Evolutionary conservation across 2,113 vertebrate genomes (phyloP).

Genomic region (Ornithorhynchus anatinus): DNA sequence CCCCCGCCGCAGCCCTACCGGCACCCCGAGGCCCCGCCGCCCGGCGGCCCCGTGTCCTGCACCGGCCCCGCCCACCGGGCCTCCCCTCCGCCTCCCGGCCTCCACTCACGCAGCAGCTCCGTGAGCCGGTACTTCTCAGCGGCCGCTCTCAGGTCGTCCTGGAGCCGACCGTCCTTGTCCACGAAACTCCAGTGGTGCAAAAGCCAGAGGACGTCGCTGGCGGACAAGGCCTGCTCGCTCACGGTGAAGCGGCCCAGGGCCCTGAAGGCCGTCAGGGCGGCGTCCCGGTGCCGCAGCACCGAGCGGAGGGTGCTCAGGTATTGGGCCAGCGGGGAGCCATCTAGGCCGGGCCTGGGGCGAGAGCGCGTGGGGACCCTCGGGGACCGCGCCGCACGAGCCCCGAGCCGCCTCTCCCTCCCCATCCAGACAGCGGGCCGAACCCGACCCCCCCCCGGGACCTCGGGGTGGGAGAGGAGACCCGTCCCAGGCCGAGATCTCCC

Average conservation of each 20-base stretch:
- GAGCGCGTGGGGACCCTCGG: too few relatives aligned
- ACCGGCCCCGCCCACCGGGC: too few relatives aligned
- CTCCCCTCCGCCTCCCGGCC: too few relatives aligned
- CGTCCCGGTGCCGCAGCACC: conserved; percentile 75
- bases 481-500: too few relatives aligned
- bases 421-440: not conserved
- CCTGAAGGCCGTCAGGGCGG: conserved; percentile 59
- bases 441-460: not conserved
- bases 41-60: not conserved
- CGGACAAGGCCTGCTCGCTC: conserved; percentile 71
- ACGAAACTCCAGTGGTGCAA: conserved; percentile 83
- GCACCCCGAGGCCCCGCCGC: too few relatives aligned
- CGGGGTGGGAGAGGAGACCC: not conserved
- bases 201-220: conserved; percentile 73
- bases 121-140: conserved; percentile 71
- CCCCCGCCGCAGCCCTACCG: too few relatives aligned
- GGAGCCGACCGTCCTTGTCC: conserved; percentile 61
- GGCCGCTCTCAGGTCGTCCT: conserved; percentile 69
- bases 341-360: conserved; percentile 77
- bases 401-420: too few relatives aligned
- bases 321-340: conserved; percentile 60
- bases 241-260: conserved; percentile 66
- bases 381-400: not conserved
- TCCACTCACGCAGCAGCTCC: conserved; percentile 84
- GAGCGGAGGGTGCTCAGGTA: conserved; percentile 77